Percentiles rank a stretch among this genome's conserved stretches.
These are phyloP conservation scores for Clistopyga incitator DNA, from an alignment of 2,888 invertebrate species.

Conservation along the genomic window DNA sequence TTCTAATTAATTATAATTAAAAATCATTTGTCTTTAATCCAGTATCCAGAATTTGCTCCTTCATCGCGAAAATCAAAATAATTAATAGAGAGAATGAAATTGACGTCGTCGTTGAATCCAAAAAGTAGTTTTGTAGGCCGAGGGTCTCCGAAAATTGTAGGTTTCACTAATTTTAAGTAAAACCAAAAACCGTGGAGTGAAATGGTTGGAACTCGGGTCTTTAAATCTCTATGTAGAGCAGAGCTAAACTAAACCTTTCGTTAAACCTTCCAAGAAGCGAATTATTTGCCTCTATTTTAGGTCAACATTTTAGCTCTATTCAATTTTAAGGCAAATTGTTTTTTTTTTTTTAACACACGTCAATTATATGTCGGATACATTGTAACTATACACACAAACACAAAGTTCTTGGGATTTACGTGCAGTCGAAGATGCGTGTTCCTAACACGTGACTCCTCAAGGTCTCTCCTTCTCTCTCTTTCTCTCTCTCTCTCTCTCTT, in stretches of 20 bases:
- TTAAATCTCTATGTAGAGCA: neutral
- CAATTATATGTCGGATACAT: neutral
- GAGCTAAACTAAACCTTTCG: neutral
- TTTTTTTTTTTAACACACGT: neutral
- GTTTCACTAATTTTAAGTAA: neutral
- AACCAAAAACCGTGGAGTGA: neutral
- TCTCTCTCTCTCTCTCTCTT: neutral
- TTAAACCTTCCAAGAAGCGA: neutral
- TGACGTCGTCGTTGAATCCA: too few species aligned
- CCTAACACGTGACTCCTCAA: conserved; percentile 23
- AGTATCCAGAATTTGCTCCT: too few species aligned
- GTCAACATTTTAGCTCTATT: neutral
- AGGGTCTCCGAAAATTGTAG: neutral
- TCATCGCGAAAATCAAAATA: too few species aligned
- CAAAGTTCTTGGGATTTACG: conserved; percentile 11
- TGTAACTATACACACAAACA: neutral
- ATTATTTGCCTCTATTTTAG: neutral
- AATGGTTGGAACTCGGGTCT: neutral
- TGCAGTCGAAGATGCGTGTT: conserved; percentile 10
- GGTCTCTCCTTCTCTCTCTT: neutral
- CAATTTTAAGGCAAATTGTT: neutral
- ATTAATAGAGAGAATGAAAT: too few species aligned
- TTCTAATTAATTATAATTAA: too few species aligned
- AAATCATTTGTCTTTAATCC: too few species aligned
- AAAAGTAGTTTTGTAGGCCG: neutral